Evolutionary conservation across 92 coral and sea anemone genomes (phyloP), one percentile per base, ranked within the genome.

Genomic region (Bergia puertoricense): DNA sequence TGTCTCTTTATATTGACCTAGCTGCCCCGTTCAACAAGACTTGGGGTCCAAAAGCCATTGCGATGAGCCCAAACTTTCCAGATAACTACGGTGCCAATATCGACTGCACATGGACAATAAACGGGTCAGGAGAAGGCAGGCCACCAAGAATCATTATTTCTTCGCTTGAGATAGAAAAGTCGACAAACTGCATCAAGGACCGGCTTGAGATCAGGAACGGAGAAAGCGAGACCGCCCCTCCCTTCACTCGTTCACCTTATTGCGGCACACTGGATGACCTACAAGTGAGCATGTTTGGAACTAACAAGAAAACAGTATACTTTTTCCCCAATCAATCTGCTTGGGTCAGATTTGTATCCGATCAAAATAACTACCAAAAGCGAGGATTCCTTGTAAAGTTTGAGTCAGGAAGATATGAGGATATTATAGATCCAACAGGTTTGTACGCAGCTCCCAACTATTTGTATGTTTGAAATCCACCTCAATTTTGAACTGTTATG

Each of bases 291-390:
- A 42, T 76, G 23, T 44, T 13, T 39, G 79, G 80, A 41, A 76
- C 6, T 18, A 22, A 48, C 38, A 50, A 30, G 1, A 48, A 59
- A 14, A 23, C 4, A 2, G 42, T 50, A 37, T 43, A 42, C 37
- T 14, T 67, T 23, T 42, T 6, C 14, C 38, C 77, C 5, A 83
- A 83, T 44, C 2, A 45, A 22, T 83, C 86, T 46, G 86, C 66
- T 6, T 83, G 77, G 77, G 38, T 83, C 36, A 44, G 86, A 83
- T 83, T 83, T 83, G 86, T 83, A 42, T 68, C 86, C 74, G 77
- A 67, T 23, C 23, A 22, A 62, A 62, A 62, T 3, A 7, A 62
- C 0, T 38, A 5, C 10, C 23, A 68, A 11, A 22, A 9, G 78
- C 39, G 77, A 15, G 77, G 86, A 5, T 83, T 83, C 6, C 41